Percentiles rank a stretch among this genome's conserved stretches.
These are phyloP conservation scores for Scaptomyza pallida DNA, from an alignment of 1,140 invertebrate species.

Conservation along the genomic window DNA sequence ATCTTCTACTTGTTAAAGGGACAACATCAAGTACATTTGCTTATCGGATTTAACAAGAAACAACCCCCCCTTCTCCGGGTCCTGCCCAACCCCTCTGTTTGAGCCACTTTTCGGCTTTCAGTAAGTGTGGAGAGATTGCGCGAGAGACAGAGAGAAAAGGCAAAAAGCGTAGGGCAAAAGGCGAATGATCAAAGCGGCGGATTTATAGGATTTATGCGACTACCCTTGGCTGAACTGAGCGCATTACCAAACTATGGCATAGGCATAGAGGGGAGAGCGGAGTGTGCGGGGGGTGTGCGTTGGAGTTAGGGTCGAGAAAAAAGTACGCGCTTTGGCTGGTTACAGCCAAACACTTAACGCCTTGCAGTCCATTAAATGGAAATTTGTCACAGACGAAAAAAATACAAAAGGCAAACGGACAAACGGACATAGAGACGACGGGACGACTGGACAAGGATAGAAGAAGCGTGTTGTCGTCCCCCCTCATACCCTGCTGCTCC, in stretches of 20 bases:
- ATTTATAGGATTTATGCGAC: conserved; percentile 75
- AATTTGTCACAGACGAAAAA: conserved; percentile 61
- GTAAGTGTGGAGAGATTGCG: not conserved
- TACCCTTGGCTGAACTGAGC: conserved; percentile 67
- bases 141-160: not conserved
- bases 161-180: conserved; percentile 38
- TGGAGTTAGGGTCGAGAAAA: not conserved
- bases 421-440: conserved; percentile 1
- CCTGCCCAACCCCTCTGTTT: conserved; percentile 15
- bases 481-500: not conserved
- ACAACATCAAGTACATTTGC: conserved; percentile 76
- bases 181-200: conserved; percentile 73
- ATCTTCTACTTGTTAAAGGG: conserved; percentile 57
- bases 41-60: conserved; percentile 63
- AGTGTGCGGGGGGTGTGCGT: not conserved
- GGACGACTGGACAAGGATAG: not conserved
- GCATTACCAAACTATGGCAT: too few species aligned
- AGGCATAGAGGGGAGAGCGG: not conserved
- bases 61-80: not conserved
- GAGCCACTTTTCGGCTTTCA: conserved; percentile 70
- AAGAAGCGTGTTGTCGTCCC: not conserved
- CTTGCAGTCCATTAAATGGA: conserved; percentile 76
- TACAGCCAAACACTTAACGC: conserved; percentile 74
- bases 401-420: conserved; percentile 23
- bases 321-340: conserved; percentile 55